Percentiles rank a stretch among this genome's conserved stretches.
phyloP scores from a whole-genome alignment of 2,113 vertebrate species.

The Nothoprocta perdicaria region DNA sequence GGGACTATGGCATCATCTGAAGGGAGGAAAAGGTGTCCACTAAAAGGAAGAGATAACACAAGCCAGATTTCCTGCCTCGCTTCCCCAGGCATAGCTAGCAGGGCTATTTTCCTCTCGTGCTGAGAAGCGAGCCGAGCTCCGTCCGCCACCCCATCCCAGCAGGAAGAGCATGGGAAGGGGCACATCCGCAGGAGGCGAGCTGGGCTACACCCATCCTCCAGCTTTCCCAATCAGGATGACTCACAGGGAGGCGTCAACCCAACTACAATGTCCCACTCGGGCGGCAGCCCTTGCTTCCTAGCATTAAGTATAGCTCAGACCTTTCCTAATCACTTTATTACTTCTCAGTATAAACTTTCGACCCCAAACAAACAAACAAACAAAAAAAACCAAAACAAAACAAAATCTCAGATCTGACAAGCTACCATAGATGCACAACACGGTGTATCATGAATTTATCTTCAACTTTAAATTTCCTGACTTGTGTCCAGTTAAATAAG shows the following conservation, averaged over 20 bases:
- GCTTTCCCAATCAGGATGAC: not conserved
- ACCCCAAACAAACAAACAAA: too few species aligned
- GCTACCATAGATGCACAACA: not conserved
- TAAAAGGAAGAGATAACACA: slow-evolving; percentile 40
- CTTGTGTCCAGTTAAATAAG: not conserved
- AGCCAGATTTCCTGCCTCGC: slow-evolving; percentile 24
- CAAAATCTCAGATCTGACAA: not conserved
- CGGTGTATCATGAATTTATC: not conserved
- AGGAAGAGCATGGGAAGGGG: not conserved
- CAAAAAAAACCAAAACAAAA: too few species aligned
- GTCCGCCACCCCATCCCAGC: not conserved
- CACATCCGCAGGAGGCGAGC: not conserved
- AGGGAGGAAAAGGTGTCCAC: slow-evolving; percentile 25
- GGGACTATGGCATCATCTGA: slow-evolving; percentile 18
- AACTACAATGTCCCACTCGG: not conserved
- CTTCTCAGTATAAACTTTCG: not conserved
- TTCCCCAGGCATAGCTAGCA: slow-evolving; percentile 45
- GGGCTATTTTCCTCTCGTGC: not conserved
- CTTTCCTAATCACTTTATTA: not conserved
- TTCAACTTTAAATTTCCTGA: not conserved
- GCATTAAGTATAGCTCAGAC: not conserved
- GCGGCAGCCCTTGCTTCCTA: not conserved
- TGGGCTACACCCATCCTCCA: not conserved
- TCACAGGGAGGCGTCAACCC: not conserved
- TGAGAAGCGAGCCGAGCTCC: not conserved